A percentile compares a stretch with the other conserved stretches of the same genome.
Conservation (phyloP, 2,888 invertebrate species). For the Hirtodrosophila alboralis region DNA sequence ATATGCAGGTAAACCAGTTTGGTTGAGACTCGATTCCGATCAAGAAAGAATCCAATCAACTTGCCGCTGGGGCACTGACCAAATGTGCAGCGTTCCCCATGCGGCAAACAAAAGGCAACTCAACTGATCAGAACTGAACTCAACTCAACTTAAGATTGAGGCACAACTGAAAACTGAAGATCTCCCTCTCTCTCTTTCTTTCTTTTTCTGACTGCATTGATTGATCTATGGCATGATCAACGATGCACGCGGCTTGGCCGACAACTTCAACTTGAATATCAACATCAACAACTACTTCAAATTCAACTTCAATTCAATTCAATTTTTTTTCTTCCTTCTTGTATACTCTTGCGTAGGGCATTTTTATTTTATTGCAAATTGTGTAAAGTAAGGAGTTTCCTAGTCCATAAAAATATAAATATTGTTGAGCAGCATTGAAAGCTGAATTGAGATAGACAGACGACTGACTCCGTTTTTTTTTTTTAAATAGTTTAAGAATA, state of each 20-base stretch:
- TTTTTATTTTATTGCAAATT: too few relatives aligned
- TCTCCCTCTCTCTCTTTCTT: not conserved
- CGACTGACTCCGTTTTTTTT: too few relatives aligned
- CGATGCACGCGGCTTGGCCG: slow-evolving; percentile 55
- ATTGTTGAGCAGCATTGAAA: too few relatives aligned
- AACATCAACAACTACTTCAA: slow-evolving; percentile 7
- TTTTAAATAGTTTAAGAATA: too few relatives aligned
- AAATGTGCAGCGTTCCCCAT: slow-evolving; percentile 49
- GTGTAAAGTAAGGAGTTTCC: too few relatives aligned
- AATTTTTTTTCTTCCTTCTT: slow-evolving; percentile 2
- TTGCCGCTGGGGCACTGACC: slow-evolving; percentile 68
- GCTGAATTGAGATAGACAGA: too few relatives aligned
- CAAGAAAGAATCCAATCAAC: slow-evolving; percentile 78
- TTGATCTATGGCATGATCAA: slow-evolving; percentile 75
- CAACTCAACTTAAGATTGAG: slow-evolving; percentile 27
- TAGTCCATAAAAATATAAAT: too few relatives aligned
- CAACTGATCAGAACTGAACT: slow-evolving; percentile 30
- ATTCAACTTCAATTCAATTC: slow-evolving; percentile 30
- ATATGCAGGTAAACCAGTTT: slow-evolving; percentile 50
- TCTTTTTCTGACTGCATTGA: slow-evolving; percentile 72
- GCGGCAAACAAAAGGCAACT: slow-evolving; percentile 61
- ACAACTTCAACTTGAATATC: slow-evolving; percentile 41
- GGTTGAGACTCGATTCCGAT: slow-evolving; percentile 45
- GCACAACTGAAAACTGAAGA: slow-evolving; percentile 40
- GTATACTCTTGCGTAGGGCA: too few relatives aligned